phyloP scores from a whole-genome alignment of 2,888 invertebrate genomes.

The Xestia c-nigrum region DNA sequence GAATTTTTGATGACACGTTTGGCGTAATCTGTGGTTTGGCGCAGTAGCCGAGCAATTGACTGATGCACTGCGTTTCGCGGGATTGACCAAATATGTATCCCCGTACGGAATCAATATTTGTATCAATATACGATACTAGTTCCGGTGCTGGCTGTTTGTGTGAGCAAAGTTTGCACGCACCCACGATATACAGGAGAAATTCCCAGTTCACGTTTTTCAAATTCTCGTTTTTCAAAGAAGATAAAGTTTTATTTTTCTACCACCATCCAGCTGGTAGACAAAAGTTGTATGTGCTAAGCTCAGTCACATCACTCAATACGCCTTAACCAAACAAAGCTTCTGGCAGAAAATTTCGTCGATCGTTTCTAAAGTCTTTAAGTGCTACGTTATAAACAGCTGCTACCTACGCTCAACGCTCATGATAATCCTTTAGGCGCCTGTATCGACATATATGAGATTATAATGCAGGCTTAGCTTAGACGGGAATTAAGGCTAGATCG shows the following conservation, averaged over 20 bases:
- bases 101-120: no score
- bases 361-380: conserved; percentile 46
- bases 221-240: no score
- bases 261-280: not conserved
- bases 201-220: no score
- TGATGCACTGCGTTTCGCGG: no score
- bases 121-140: no score
- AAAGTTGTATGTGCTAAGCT: not conserved
- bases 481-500: conserved; percentile 34
- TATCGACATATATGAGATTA: conserved; percentile 50
- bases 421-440: conserved; percentile 39
- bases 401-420: conserved; percentile 18
- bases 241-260: not conserved
- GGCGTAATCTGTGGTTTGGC: no score
- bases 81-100: no score
- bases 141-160: no score
- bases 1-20: no score
- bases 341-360: conserved; percentile 35
- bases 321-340: conserved; percentile 37
- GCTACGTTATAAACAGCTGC: conserved; percentile 49
- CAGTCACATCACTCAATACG: conserved; percentile 32
- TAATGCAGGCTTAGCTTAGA: conserved; percentile 10
- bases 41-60: no score
- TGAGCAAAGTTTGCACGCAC: no score
- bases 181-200: no score